Evolutionary conservation across 2,888 invertebrate genomes (phyloP), one percentile per base, ranked within the genome.

Genomic region (Eupithecia subumbrata): DNA sequence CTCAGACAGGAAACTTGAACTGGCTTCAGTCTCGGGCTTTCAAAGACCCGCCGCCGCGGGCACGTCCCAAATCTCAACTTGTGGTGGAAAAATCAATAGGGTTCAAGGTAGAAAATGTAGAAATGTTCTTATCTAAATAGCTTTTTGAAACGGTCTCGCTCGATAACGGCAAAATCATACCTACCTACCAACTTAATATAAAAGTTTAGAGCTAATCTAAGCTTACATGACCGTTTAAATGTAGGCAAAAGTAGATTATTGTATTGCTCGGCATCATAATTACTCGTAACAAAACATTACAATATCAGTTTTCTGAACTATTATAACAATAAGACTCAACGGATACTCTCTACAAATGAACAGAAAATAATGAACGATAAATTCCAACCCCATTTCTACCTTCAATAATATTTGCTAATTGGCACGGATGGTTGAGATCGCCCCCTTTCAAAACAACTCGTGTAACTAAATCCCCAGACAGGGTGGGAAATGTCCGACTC

Each of bases 341-440:
- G 18, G 22, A 22, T 56, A 56, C 22, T 56, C 9, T 56, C n/a
- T 11, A 56, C 9, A 56, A 56, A 56, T 25, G 56, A 22, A 22
- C 22, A 22, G 11, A 5, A 25, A 60, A 60, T 60, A 56, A 22
- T 12, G 22, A 25, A 60, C 25, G 22, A 12, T 60, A 25, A 14
- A 25, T 60, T 25, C 40, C 18, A 56, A n/a, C 64, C 70, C 11
- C 67, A 69, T 69, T 25, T 37, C 66, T 66, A 1, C 40, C 67
- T 60, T 16, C 72, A 72, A 74, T 77, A 77, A 68, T 72, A 75
- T 77, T 77, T 68, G 64, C 77, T 75, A 75, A 77, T 77, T 77
- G 77, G 77, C 63, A 75, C 30, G 64, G 48, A 67, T 75, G 56
- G 25, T 66, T 72, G 52, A 69, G 66, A 76, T 34, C 25, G 56